Evolutionary conservation across 2,113 vertebrate genomes (phyloP), one percentile per base, ranked within the genome.

Genomic region (Hylia prasina): DNA sequence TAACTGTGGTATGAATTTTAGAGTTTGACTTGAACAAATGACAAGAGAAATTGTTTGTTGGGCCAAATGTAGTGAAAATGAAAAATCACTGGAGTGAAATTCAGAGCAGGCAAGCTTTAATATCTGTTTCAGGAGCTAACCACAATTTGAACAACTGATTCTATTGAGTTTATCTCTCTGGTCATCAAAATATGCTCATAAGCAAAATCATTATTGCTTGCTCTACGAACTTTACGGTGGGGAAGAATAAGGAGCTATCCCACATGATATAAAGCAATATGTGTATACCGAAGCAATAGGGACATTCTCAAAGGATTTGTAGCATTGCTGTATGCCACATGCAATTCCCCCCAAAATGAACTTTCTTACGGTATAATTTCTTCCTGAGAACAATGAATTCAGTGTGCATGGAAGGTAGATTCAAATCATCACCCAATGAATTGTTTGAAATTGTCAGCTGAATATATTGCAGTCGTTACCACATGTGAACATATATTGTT

Each of bases 311-410:
- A 75, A 89, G 48, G 71, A 51, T 75, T 92, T n/a, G 31, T 0
- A 25, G 44, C 22, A 60, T 75, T 93, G 28, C 17, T 73, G 19
- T 63, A 63, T 75, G 82, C 51, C 48, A 78, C 60, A 64, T 84
- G 51, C 44, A 89, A 66, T 90, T 84, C 64, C 45, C 18, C 73
- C 63, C 51, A 71, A 90, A 93, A 70, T 60, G 23, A 81, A 73
- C 24, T 75, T 89, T 68, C 60, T 83, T 89, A 64, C 5, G 2
- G 37, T 75, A 42, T 75, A 83, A 58, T 64, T 92, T 88, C 72
- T 94, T 88, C 31, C 40, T 81, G 42, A 92, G 69, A 93, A 95
- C 85, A 96, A 92, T 71, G 71, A 96, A 83, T 90, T 93, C 88
- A 90, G 75, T 94, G 76, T 95, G 47, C 27, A 31, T 24, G 35